A percentile compares a stretch with the other conserved stretches of the same genome.
These are phyloP conservation scores for Galleria mellonella DNA, from an alignment of 1,140 invertebrate genomes.

Conservation along the genomic window DNA sequence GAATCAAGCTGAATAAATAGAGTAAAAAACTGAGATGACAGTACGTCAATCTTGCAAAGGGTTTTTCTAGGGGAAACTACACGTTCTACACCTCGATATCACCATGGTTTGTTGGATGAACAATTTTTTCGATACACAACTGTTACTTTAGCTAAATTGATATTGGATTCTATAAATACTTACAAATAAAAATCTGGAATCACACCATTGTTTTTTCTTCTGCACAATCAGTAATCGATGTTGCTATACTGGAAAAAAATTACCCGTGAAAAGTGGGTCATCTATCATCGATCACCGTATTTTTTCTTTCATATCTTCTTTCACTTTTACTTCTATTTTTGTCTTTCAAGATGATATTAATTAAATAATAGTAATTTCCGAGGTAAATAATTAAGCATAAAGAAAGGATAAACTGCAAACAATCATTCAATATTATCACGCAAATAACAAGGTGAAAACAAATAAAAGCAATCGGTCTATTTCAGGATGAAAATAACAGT, in stretches of 20 bases:
- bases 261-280: constrained; percentile 43
- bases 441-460: no score
- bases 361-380: no score
- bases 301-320: constrained; percentile 16
- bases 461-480: no score
- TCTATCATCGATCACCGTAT: constrained; percentile 19
- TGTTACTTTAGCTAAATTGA: constrained; percentile 56
- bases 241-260: constrained; percentile 42
- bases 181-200: constrained; percentile 75
- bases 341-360: no score
- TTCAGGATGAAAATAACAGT: no score
- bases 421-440: no score
- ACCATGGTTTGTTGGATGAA: constrained; percentile 31
- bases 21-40: constrained; percentile 68
- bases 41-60: constrained; percentile 55
- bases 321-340: constrained; percentile 18
- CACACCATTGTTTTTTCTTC: constrained; percentile 75
- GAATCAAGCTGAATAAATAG: constrained; percentile 69
- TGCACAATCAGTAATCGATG: constrained; percentile 66
- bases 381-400: no score
- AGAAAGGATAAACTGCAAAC: no score
- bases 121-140: constrained; percentile 44
- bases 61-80: constrained; percentile 31
- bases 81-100: constrained; percentile 48
- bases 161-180: constrained; percentile 73